Evolutionary conservation across 1,140 invertebrate species (phyloP).

Genomic region (Brachionus asplanchnoidis): DNA sequence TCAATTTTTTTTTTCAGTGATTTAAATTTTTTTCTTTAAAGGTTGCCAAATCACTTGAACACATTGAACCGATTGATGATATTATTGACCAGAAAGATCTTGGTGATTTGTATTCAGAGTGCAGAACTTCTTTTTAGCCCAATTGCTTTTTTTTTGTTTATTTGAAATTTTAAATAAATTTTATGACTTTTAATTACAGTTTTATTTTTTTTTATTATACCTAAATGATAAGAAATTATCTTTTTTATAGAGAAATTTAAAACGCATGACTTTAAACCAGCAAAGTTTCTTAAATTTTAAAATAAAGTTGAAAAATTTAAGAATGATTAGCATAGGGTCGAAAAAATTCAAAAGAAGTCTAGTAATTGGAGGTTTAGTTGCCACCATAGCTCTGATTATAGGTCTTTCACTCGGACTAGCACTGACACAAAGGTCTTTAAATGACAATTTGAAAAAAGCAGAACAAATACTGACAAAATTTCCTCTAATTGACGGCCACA

Average conservation of each 20-base stretch:
- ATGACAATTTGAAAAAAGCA: conserved; percentile 55
- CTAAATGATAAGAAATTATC: neutral
- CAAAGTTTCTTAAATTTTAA: neutral
- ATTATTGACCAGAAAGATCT: conserved; percentile 2
- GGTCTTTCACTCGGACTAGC: neutral
- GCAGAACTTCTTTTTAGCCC: conserved; percentile 26
- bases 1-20: neutral
- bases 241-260: neutral
- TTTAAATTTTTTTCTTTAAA: neutral
- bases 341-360: neutral
- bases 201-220: neutral
- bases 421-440: neutral
- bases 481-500: conserved; percentile 64
- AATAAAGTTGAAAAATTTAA: neutral
- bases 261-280: neutral
- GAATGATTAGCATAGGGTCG: neutral
- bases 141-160: neutral
- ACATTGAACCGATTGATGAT: conserved; percentile 23
- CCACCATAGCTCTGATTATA: neutral
- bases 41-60: neutral
- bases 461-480: conserved; percentile 62
- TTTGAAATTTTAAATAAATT: neutral
- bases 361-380: neutral
- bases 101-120: neutral
- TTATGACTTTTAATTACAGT: neutral